Conservation (phyloP, 2,797 vertebrate species). For the Silurus lanzhouensis region DNA sequence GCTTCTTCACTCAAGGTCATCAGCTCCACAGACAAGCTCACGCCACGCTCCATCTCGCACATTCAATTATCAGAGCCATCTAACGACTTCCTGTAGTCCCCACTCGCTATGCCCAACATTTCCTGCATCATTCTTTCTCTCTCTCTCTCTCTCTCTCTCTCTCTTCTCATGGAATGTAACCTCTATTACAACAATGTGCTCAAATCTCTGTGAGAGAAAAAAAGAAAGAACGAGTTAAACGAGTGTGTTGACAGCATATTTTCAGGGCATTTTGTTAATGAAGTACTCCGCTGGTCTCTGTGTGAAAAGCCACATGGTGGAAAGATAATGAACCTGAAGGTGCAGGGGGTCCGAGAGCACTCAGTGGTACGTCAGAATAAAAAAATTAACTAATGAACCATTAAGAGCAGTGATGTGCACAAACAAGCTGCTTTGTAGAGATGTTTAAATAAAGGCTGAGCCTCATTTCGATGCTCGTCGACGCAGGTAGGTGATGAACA, state of each 20-base stretch:
- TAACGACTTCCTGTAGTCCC: constrained; percentile 59
- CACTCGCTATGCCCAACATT: constrained; percentile 39
- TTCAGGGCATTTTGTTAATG: constrained; percentile 51
- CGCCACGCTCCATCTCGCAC: constrained; percentile 59
- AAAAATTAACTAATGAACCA: constrained; percentile 48
- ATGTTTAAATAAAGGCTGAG: constrained; percentile 3
- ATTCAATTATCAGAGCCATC: constrained; percentile 64
- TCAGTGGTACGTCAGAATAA: constrained; percentile 46
- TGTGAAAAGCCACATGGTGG: constrained; percentile 42
- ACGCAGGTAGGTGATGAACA: background rate
- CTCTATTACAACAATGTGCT: constrained; percentile 60
- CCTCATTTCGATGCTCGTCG: background rate
- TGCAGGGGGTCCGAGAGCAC: constrained; percentile 35
- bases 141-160: constrained; percentile 8
- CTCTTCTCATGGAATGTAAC: constrained; percentile 19
- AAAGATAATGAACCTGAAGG: constrained; percentile 48
- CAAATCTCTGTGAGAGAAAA: constrained; percentile 43
- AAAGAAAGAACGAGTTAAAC: constrained; percentile 34
- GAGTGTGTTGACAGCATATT: constrained; percentile 56
- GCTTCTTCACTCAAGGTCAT: constrained; percentile 64
- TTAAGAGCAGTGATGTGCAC: constrained; percentile 37
- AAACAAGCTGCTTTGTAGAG: constrained; percentile 5
- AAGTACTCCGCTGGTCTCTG: constrained; percentile 43
- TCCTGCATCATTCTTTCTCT: constrained; percentile 30
- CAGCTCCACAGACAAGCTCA: constrained; percentile 61